phyloP scores from a whole-genome alignment of 2,797 vertebrate species.

The Oceanodroma leucorhoa region DNA sequence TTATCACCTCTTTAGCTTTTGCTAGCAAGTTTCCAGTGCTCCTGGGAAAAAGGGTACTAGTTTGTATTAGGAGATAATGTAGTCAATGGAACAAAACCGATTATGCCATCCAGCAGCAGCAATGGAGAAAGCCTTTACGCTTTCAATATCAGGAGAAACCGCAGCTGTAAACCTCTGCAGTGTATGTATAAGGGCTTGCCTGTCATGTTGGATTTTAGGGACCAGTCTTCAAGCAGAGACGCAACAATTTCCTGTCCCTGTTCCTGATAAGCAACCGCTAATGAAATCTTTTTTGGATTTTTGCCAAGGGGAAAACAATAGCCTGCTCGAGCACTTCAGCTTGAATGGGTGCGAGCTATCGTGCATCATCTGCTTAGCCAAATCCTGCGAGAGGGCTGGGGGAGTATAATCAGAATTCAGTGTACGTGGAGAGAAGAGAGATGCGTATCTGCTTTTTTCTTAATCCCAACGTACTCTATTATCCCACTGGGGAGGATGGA shows the following conservation, averaged over 20 bases:
- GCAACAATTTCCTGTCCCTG: neutral
- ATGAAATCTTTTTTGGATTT: slow-evolving; percentile 14
- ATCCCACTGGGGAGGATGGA: neutral
- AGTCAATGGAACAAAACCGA: neutral
- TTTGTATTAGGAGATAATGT: neutral
- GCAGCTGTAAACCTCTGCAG: neutral
- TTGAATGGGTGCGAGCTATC: neutral
- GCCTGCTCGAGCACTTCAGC: neutral
- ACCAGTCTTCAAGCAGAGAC: slow-evolving; percentile 15
- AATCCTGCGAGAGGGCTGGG: neutral
- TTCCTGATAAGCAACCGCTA: neutral
- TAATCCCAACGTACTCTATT: neutral
- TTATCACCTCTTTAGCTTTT: neutral
- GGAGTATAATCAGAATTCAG: neutral
- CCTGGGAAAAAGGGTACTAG: neutral
- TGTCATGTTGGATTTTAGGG: neutral
- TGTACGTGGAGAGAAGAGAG: neutral
- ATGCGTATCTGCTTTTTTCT: neutral
- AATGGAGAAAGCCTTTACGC: neutral
- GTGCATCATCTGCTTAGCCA: neutral
- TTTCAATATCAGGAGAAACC: neutral
- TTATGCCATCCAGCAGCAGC: neutral
- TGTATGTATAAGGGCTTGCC: neutral
- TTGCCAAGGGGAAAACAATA: slow-evolving; percentile 35
- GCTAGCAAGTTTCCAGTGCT: neutral